Evolutionary conservation across 2,113 vertebrate species (phyloP).

Genomic region (Anhinga rufa): DNA sequence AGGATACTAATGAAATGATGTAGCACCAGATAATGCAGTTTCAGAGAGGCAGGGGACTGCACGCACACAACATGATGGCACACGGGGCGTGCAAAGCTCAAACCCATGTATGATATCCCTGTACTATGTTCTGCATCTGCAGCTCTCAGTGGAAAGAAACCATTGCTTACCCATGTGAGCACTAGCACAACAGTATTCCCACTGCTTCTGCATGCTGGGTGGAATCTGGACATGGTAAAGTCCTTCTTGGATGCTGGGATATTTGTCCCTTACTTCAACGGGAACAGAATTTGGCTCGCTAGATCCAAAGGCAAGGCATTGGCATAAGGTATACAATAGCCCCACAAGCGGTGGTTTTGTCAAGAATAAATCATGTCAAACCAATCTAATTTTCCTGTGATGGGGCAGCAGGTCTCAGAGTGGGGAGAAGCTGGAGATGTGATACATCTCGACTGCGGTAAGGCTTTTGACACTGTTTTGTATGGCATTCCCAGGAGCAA

Average conservation of each 20-base stretch:
- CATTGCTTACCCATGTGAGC: background rate
- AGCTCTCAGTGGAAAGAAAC: background rate
- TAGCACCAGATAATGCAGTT: background rate
- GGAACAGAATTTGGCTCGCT: background rate
- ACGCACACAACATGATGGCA: rapidly evolving
- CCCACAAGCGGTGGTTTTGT: background rate
- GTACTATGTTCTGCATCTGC: background rate
- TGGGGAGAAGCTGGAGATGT: background rate
- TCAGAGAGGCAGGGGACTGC: background rate
- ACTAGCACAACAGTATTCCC: background rate
- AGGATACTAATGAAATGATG: background rate
- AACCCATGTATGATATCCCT: background rate
- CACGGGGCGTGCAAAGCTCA: background rate
- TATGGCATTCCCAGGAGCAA: background rate
- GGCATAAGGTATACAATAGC: background rate
- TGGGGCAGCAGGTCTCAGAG: background rate
- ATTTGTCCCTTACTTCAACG: background rate
- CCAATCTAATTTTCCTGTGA: background rate
- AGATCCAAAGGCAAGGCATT: background rate
- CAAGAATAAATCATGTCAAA: background rate
- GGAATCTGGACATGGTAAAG: background rate
- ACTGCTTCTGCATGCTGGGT: background rate
- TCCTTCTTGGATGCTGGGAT: background rate
- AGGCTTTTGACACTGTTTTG: background rate
- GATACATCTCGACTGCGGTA: background rate